Conservation (phyloP, 2,113 vertebrate genomes). For the Lophura nycthemera region DNA sequence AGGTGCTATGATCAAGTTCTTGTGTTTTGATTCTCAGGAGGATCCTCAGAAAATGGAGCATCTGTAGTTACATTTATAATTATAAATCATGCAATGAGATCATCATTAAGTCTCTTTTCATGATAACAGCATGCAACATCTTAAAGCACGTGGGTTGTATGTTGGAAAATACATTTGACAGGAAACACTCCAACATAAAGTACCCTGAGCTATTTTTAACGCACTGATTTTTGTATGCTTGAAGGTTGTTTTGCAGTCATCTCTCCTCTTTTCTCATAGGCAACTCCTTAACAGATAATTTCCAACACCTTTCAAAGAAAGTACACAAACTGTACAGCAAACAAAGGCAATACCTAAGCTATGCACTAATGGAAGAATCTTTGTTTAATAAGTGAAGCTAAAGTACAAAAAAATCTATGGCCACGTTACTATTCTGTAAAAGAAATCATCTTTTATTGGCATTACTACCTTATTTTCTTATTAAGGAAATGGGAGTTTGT, state of each 20-base stretch:
- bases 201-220: neutral
- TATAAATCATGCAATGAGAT: slow-evolving; percentile 39
- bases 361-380: neutral
- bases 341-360: neutral
- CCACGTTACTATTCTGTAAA: neutral
- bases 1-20: slow-evolving; percentile 46
- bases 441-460: slow-evolving; percentile 21
- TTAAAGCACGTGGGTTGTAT: slow-evolving; percentile 11
- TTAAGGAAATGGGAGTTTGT: slow-evolving; percentile 45
- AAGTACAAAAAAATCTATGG: neutral
- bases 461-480: neutral
- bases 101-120: slow-evolving; percentile 15
- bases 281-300: neutral
- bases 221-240: neutral
- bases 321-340: neutral
- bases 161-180: neutral
- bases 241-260: neutral
- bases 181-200: neutral
- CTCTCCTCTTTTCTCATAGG: neutral
- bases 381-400: neutral
- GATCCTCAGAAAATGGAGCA: slow-evolving; percentile 44
- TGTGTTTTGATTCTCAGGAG: slow-evolving; percentile 38
- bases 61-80: slow-evolving; percentile 20
- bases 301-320: neutral
- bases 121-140: neutral